phyloP scores from a whole-genome alignment of 2,797 vertebrate species.

The Ctenopoma multispine region DNA sequence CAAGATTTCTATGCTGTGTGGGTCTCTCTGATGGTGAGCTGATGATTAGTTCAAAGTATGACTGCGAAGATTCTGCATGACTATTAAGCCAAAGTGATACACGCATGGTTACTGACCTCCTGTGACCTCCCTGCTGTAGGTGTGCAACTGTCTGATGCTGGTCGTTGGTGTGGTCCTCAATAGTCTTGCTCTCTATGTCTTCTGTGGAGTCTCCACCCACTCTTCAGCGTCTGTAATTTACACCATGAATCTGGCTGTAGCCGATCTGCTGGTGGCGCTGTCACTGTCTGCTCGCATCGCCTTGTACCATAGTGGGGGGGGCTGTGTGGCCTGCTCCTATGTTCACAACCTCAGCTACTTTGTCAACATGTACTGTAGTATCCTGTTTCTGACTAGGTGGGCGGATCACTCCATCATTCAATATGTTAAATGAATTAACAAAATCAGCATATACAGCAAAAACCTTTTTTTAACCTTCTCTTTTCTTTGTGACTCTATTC shows the following conservation, averaged over 20 bases:
- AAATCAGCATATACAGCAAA: neutral
- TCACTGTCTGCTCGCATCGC: constrained; percentile 91
- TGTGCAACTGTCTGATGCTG: constrained; percentile 89
- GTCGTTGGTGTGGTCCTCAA: constrained; percentile 91
- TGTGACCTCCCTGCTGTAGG: constrained; percentile 63
- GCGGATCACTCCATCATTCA: neutral
- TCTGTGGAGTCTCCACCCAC: constrained; percentile 88
- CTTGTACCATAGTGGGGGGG: constrained; percentile 87
- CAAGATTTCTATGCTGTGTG: constrained; percentile 87
- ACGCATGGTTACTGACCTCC: too few species aligned
- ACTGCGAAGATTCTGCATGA: too few species aligned
- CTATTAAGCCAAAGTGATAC: too few species aligned
- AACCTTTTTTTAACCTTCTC: fast-evolving
- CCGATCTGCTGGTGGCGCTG: constrained; percentile 94
- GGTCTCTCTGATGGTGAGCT: constrained; percentile 86
- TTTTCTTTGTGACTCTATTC: neutral
- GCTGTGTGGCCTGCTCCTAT: constrained; percentile 88
- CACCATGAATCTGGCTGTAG: constrained; percentile 93
- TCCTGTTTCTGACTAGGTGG: constrained; percentile 91
- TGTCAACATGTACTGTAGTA: constrained; percentile 98
- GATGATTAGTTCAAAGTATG: too few species aligned
- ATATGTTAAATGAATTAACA: neutral
- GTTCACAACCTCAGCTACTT: constrained; percentile 95
- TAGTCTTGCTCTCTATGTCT: constrained; percentile 90
- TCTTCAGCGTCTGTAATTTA: constrained; percentile 91